Percentiles rank a stretch among this genome's conserved stretches.
These are phyloP conservation scores for Drosophila saltans DNA, from an alignment of 1,140 invertebrate species.

Conservation along the genomic window DNA sequence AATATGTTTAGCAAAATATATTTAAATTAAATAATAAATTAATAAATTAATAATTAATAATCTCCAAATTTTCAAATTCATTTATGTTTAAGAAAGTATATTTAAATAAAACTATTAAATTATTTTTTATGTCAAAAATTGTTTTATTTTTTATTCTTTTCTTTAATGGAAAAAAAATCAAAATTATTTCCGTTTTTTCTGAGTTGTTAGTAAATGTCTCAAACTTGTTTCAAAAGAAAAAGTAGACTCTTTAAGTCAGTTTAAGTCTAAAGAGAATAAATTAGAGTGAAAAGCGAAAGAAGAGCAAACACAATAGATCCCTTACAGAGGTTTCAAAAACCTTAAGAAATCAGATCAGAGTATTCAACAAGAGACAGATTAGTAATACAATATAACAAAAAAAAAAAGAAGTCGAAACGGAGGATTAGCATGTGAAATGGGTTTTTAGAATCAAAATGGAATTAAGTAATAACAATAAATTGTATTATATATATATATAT, in stretches of 20 bases:
- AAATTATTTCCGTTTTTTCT: too few species aligned
- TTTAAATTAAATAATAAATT: too few species aligned
- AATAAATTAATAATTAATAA: too few species aligned
- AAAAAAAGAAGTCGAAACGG: neutral
- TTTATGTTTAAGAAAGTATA: too few species aligned
- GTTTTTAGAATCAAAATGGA: conserved; percentile 2
- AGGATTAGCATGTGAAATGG: conserved; percentile 3
- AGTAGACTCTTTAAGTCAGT: neutral
- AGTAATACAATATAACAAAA: neutral
- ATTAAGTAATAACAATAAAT: conserved; percentile 11
- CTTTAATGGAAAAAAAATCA: too few species aligned
- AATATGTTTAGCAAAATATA: too few species aligned
- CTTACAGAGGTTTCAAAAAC: neutral
- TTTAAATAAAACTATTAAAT: too few species aligned
- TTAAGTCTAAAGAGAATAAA: neutral
- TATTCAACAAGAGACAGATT: neutral
- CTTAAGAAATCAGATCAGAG: neutral
- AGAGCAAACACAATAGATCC: neutral
- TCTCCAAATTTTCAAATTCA: too few species aligned
- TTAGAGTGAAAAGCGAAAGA: neutral
- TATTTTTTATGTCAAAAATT: too few species aligned
- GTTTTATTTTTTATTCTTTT: too few species aligned
- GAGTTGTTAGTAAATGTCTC: too few species aligned
- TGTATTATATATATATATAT: neutral
- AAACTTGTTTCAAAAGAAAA: neutral